Base-by-base conservation (phyloP, 1,140 invertebrate genomes). In the Asobara japonica region DNA sequence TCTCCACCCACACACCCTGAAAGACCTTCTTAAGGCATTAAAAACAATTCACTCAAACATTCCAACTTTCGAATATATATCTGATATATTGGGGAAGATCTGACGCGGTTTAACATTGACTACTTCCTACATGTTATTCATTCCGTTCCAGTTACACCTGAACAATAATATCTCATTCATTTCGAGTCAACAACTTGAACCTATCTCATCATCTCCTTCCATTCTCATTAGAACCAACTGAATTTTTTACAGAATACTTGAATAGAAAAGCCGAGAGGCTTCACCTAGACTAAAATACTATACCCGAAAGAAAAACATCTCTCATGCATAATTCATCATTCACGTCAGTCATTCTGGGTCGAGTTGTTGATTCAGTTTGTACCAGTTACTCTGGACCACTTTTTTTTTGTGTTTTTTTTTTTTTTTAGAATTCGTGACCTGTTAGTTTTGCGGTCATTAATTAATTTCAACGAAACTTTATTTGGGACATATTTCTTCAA, bases 271-370 rank as follows among this genome's bases (percentile, higher is more conserved):
- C 16, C 45, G 6, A 20, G 3, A 2, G 45, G 45, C 45, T 51
- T 18, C 45, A 51, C 41, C 5, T 3, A 16, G 8, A 45, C 41
- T 45, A 45, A 45, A 45, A 45, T 45, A 51, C 20, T 20, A 20
- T 51, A 51, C 10, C n/a, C 36, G n/a, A 51, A 51, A 51, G 45
- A 51, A 51, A 18, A 51, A 51, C 45, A 51, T 51, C 20, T 20
- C 20, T 51, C 45, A 51, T 51, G 45, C n/a, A 51, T 51, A 51
- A 51, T 51, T 51, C 20, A 51, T 51, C 45, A 51, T 51, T 51
- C 2, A 20, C 20, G 45, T 51, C 45, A 51, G 45, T 51, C 45
- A 51, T 51, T 51, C 11, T 51, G 16, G 45, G n/a, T 51, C 45
- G 45, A 51, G 45, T 51, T 51, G 45, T 51, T 5, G n/a, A 51